These are phyloP conservation scores for Odontomachus brunneus DNA, from an alignment of 1,140 invertebrate species.

Conservation along the genomic window DNA sequence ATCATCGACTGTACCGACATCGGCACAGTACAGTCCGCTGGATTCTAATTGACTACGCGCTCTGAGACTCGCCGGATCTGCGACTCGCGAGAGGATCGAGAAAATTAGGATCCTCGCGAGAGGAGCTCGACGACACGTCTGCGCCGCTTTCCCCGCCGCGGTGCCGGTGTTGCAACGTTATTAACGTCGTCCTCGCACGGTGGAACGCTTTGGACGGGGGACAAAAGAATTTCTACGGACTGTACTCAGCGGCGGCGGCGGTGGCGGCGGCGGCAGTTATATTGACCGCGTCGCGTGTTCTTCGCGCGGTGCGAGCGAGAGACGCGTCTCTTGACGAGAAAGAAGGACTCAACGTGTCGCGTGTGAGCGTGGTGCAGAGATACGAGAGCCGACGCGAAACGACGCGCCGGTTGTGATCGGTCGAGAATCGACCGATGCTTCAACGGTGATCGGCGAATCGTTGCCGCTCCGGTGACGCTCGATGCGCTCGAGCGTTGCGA, in stretches of 20 bases:
- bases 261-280: conserved; percentile 68
- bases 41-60: conserved; percentile 65
- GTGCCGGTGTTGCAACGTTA: neutral
- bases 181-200: neutral
- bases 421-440: neutral
- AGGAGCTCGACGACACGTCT: too few relatives aligned
- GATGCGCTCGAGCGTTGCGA: neutral
- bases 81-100: neutral
- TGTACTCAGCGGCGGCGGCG: conserved; percentile 53
- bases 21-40: conserved; percentile 66
- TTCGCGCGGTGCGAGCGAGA: neutral
- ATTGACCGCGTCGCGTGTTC: conserved; percentile 74
- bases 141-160: neutral
- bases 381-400: neutral
- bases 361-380: neutral
- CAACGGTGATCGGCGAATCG: neutral
- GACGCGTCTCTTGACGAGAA: neutral
- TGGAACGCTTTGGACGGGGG: conserved; percentile 14
- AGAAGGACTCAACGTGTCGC: neutral
- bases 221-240: conserved; percentile 71
- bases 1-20: conserved; percentile 71
- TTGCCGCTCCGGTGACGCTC: conserved; percentile 1
- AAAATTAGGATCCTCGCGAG: neutral
- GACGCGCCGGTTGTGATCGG: neutral
- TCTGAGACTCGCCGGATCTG: neutral